Percentiles rank a stretch among this genome's conserved stretches.
Evolutionary conservation across 1,140 invertebrate species (phyloP).

Genomic region (Gryllus bimaculatus): DNA sequence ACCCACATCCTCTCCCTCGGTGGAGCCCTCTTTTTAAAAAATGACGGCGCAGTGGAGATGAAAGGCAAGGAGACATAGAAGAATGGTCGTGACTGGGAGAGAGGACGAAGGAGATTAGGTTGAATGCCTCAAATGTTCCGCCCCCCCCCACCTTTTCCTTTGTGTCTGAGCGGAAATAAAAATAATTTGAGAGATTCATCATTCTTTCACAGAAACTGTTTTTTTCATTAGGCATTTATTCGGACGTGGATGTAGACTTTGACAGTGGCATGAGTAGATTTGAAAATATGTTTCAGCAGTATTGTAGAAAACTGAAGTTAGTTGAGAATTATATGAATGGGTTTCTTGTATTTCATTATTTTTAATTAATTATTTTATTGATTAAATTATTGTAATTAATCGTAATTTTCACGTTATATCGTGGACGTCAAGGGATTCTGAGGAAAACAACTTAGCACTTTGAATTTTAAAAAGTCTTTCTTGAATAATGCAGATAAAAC

Average conservation of each 20-base stretch:
- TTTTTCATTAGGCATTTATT: not conserved
- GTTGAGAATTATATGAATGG: no score
- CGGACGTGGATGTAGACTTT: not conserved
- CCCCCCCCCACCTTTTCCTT: not conserved
- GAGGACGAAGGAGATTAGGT: not conserved
- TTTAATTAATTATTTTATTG: no score
- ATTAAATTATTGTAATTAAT: no score
- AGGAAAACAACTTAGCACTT: no score
- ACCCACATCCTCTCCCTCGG: not conserved
- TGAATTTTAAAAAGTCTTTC: no score
- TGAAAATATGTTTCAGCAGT: no score
- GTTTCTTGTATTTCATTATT: no score
- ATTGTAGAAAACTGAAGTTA: no score
- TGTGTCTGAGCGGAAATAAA: not conserved
- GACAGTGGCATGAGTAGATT: no score
- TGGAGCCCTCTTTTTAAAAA: not conserved
- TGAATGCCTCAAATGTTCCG: not conserved
- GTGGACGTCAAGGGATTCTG: no score
- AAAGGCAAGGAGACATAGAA: not conserved
- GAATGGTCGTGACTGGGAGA: not conserved
- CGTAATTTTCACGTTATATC: no score
- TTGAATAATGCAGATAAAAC: no score
- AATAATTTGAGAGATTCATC: constrained; percentile 7
- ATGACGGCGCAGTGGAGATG: not conserved
- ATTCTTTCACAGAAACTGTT: not conserved